These are phyloP conservation scores for Oophaga sylvatica DNA, from an alignment of 2,797 vertebrate species.

Conservation along the genomic window DNA sequence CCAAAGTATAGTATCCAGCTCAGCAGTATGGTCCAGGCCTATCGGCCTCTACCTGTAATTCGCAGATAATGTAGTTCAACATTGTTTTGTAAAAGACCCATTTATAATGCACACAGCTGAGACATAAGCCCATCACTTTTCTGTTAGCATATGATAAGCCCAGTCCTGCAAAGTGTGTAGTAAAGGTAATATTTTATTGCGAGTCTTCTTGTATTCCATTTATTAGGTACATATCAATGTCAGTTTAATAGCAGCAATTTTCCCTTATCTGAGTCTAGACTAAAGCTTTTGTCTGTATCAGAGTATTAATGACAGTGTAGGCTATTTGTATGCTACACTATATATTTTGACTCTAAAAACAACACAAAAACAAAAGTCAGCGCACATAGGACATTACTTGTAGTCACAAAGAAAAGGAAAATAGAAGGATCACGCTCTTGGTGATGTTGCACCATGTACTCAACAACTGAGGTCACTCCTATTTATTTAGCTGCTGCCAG, in stretches of 20 bases:
- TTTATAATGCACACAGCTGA: slow-evolving; percentile 12
- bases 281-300: too few species aligned
- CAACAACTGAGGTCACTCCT: too few species aligned
- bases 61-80: slow-evolving; percentile 29
- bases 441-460: too few species aligned
- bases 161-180: not conserved
- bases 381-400: too few species aligned
- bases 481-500: too few species aligned
- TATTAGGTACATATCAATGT: not conserved
- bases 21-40: slow-evolving; percentile 25
- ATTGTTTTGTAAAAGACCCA: slow-evolving; percentile 16
- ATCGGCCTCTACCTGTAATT: slow-evolving; percentile 1
- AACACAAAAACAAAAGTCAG: too few species aligned
- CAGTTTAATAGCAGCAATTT: not conserved
- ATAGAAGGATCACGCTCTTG: too few species aligned
- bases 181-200: not conserved
- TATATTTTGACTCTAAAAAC: too few species aligned
- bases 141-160: slow-evolving; percentile 17
- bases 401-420: too few species aligned
- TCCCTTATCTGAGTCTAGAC: too few species aligned
- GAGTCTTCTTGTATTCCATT: not conserved
- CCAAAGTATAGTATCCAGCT: not conserved
- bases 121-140: slow-evolving; percentile 8
- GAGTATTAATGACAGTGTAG: too few species aligned
- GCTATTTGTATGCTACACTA: too few species aligned